These are phyloP conservation scores for Porites divaricata DNA, from an alignment of 92 coral and sea anemone species.

Conservation along the genomic window DNA sequence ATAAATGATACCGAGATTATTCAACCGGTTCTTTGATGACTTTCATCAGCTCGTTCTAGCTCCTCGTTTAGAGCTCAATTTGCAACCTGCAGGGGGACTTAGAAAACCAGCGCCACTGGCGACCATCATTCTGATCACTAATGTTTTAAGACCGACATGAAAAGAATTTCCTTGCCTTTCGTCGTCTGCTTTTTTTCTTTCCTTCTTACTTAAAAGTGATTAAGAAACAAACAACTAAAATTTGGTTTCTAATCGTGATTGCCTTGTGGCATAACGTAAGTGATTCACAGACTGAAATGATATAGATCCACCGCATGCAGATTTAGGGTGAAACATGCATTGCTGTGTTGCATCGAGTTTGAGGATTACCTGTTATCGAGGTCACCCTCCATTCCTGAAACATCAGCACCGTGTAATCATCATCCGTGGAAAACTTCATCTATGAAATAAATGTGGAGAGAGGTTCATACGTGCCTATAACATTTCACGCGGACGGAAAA, in stretches of 20 bases:
- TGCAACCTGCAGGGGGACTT: no score
- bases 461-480: background rate
- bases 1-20: no score
- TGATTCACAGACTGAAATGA: background rate
- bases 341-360: background rate
- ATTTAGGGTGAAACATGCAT: background rate
- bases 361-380: conserved; percentile 7
- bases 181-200: background rate
- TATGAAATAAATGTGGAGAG: background rate
- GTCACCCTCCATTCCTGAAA: conserved; percentile 28
- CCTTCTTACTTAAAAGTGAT: no score
- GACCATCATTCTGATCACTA: no score
- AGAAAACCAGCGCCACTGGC: no score
- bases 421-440: conserved; percentile 6
- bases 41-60: no score
- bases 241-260: background rate
- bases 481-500: background rate
- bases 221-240: no score
- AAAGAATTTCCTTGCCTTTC: background rate
- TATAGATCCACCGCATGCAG: no score
- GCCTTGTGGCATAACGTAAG: background rate
- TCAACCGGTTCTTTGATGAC: no score
- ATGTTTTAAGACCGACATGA: no score
- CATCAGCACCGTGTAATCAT: conserved; percentile 2
- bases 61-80: no score